These are phyloP conservation scores for Laspeyria flexula DNA, from an alignment of 2,888 invertebrate species.

Conservation along the genomic window DNA sequence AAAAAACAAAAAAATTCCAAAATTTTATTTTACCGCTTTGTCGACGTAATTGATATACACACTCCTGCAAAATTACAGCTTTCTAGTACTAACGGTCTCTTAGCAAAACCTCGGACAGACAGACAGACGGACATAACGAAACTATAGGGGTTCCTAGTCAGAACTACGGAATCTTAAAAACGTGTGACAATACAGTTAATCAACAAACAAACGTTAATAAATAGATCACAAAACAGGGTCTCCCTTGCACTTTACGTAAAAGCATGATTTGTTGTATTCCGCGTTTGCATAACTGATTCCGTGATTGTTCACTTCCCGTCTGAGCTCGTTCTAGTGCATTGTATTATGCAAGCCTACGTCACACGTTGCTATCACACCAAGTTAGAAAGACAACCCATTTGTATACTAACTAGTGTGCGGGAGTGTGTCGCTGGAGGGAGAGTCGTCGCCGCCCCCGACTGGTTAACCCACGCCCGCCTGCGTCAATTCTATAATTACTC, in stretches of 20 bases:
- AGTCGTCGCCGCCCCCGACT: constrained; percentile 53
- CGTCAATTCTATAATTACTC: constrained; percentile 47
- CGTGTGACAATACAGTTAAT: neutral
- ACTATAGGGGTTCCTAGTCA: too few relatives aligned
- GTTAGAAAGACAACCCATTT: constrained; percentile 33
- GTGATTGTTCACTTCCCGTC: constrained; percentile 47
- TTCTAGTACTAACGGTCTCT: too few relatives aligned
- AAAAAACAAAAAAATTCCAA: too few relatives aligned
- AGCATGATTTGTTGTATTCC: constrained; percentile 34
- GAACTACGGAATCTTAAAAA: too few relatives aligned
- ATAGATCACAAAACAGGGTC: constrained; percentile 2
- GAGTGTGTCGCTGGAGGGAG: constrained; percentile 42
- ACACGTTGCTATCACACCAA: constrained; percentile 22
- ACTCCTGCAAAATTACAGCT: too few relatives aligned
- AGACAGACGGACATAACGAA: too few relatives aligned
- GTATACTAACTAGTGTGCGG: constrained; percentile 34
- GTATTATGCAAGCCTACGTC: constrained; percentile 39
- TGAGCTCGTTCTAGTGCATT: constrained; percentile 38
- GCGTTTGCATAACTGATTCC: constrained; percentile 45
- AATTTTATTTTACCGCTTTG: too few relatives aligned
- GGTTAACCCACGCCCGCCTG: constrained; percentile 52
- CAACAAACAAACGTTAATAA: constrained; percentile 13
- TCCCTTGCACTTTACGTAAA: constrained; percentile 31
- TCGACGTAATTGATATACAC: too few relatives aligned
- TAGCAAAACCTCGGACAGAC: too few relatives aligned